Percentiles rank a stretch among this genome's conserved stretches.
Evolutionary conservation across 2,797 vertebrate genomes (phyloP).

Genomic region (Ficedula albicollis): DNA sequence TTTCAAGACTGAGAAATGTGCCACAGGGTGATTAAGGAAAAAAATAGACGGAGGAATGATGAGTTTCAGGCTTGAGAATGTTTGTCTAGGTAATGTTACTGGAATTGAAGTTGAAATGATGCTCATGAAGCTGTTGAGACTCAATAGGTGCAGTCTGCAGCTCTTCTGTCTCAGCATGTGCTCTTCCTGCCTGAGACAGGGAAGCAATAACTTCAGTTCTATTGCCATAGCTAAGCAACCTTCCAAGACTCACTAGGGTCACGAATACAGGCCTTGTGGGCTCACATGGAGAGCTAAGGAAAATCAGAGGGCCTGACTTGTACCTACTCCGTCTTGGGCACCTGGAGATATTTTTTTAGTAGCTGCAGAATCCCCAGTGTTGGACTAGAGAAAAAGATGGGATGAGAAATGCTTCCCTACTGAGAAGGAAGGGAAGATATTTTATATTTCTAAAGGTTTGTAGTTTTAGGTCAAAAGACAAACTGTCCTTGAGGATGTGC

Average conservation of each 20-base stretch:
- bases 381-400: background rate
- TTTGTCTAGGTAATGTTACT: background rate
- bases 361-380: background rate
- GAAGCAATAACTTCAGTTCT: background rate
- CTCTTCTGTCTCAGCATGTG: constrained; percentile 1
- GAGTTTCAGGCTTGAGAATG: background rate
- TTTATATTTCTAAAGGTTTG: constrained; percentile 20
- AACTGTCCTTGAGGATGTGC: constrained; percentile 60
- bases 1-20: background rate
- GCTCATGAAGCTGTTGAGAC: background rate
- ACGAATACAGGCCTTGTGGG: background rate
- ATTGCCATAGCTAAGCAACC: background rate
- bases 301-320: background rate
- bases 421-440: background rate
- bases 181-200: background rate
- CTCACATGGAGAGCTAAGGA: background rate
- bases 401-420: background rate
- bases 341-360: background rate
- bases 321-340: background rate
- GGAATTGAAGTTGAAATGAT: background rate
- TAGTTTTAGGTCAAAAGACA: constrained; percentile 42
- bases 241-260: background rate
- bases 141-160: background rate
- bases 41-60: background rate
- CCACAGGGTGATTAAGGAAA: background rate